Base-by-base conservation (phyloP, 1,140 invertebrate species). In the Liolophura sinensis region DNA sequence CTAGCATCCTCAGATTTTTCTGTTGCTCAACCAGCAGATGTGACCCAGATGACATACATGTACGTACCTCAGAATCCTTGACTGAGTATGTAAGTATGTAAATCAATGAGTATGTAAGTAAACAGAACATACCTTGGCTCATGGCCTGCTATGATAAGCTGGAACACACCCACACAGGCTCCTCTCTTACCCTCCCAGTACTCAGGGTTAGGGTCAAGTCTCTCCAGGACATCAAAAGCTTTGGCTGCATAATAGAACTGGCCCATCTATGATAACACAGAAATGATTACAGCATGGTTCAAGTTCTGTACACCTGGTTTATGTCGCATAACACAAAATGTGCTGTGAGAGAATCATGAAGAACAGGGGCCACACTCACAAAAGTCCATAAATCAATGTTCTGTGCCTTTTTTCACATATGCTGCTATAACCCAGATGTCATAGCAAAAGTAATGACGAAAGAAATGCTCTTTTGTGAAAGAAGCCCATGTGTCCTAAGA, bases 181-280 rank as follows among this genome's bases (percentile, higher is more conserved):
- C 96, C 96, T 57, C 95, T 87, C 81, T 98, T 96, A 0, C 96
- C 96, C 84, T 98, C 96, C 95, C 96, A 98, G 86, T 96, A 93
- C 83, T 99, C 96, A 0, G 96, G 94, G 76, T 92, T 95, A 0
- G 94, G 93, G 83, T 98, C 96, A 68, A 97, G 87, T 77, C 92
- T 90, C 74, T 88, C 86, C 60, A 88, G 71, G 47, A 85, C 82
- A 78, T 88, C 85, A 83, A 87, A 87, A 55, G 85, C 84, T 93
- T 96, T 40, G 92, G 87, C 91, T 0, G 96, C 92, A 74, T 96
- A 92, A 86, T 94, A 95, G 86, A 98, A 99, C 78, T 97, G 94
- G 15, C 95, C 95, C 87, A 96, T 94, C 78, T 87, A 66, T 1
- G 62, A 67, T 50, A 64, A 56, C 61, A 68, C 62, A 51, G 24